Evolutionary conservation across 2,888 invertebrate species (phyloP), one percentile per base, ranked within the genome.

Genomic region (Noctua janthina): DNA sequence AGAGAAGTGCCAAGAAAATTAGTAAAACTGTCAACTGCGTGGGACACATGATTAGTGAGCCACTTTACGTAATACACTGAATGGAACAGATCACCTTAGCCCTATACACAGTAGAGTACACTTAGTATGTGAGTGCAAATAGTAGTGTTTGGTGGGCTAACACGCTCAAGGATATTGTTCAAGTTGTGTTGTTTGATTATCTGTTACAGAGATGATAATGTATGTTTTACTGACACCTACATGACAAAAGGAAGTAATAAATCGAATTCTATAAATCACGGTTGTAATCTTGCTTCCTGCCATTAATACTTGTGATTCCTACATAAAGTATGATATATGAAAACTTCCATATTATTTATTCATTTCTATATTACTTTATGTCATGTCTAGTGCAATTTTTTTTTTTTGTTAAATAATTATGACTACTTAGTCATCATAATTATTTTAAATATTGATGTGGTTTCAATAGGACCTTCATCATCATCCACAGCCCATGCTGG

Each of bases 121-220:
- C 74, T 81, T 64, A 75, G 54, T 71, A 17, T 72, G 35, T 43
- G 46, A 8, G 64, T 54, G 81, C 79, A 81, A 88, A 88, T 39
- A 80, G 11, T 71, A 70, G 59, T 89, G 73, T 89, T 88, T 84
- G 84, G 79, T 80, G 74, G 82, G 66, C 71, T 80, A 73, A 86
- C 70, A 0, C 7, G 35, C 46, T 81, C 88, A 89, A 89, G 89
- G 89, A 68, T 80, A 46, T n/a, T 74, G 43, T 64, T 78, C 62
- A 46, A 71, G 49, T 70, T 79, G 29, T 29, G 46, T 43, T 71
- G 39, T 66, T 67, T 56, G 39, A 67, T 64, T n/a, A 62, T 79
- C 49, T 76, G 23, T 76, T 81, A 76, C 51, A 13, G 35, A 66
- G 46, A 67, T 46, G 64, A 51, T 54, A 73, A 79, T 35, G 13